A percentile compares a stretch with the other conserved stretches of the same genome.
Conservation (phyloP, 2,888 invertebrate genomes). For the Epicampocera succincta region DNA sequence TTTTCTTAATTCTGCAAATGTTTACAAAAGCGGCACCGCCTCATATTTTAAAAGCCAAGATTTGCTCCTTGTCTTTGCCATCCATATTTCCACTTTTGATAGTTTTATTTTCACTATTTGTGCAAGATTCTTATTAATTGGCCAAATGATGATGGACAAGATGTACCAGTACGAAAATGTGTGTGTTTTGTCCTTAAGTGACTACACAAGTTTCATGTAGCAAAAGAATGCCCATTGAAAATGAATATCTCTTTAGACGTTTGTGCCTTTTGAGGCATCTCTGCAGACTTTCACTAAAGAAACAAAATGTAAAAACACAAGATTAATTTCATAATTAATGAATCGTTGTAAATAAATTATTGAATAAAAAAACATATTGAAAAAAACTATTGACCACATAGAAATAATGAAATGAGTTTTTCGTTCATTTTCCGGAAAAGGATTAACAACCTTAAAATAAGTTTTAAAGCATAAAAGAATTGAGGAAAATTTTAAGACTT, state of each 20-base stretch:
- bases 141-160: slow-evolving; percentile 39
- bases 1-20: slow-evolving; percentile 5
- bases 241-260: slow-evolving; percentile 11
- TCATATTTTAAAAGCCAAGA: slow-evolving; percentile 41
- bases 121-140: slow-evolving; percentile 66
- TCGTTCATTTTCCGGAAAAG: no score
- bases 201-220: slow-evolving; percentile 6
- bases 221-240: background rate
- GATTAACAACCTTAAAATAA: no score
- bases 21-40: slow-evolving; percentile 27
- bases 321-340: slow-evolving; percentile 37
- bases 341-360: slow-evolving; percentile 7
- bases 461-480: no score
- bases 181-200: background rate
- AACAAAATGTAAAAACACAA: slow-evolving; percentile 1
- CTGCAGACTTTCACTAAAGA: background rate
- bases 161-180: no score
- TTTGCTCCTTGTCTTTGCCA: slow-evolving; percentile 9
- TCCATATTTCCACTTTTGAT: slow-evolving; percentile 7
- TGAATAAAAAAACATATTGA: background rate
- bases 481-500: no score
- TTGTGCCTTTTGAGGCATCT: slow-evolving; percentile 1
- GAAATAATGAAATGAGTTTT: no score
- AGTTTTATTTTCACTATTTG: slow-evolving; percentile 51
- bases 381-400: no score